These are phyloP conservation scores for Cryptoprocta ferox DNA, from an alignment of 2,797 vertebrate genomes.

Conservation along the genomic window DNA sequence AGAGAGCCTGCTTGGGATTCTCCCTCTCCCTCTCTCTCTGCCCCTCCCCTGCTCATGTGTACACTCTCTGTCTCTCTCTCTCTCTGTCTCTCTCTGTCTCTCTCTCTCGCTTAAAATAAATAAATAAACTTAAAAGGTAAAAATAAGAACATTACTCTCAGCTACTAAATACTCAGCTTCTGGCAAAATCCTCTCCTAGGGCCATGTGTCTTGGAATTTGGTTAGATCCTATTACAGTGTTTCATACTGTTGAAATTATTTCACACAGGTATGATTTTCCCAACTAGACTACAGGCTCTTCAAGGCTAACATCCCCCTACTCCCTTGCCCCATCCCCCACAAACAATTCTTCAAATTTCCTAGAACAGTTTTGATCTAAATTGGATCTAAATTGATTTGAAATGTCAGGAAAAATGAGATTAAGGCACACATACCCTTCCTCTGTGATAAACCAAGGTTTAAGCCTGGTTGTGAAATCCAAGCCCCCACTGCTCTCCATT, in stretches of 20 bases:
- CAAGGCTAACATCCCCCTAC: not conserved
- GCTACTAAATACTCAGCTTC: not conserved
- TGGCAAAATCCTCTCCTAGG: not conserved
- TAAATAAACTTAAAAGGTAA: too few relatives aligned
- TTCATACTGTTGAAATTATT: not conserved
- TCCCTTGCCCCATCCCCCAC: not conserved
- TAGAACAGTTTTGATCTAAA: constrained; percentile 21
- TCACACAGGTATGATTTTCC: not conserved
- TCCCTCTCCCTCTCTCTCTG: too few relatives aligned
- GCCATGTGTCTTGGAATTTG: not conserved
- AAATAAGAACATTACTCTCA: not conserved
- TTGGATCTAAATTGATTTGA: constrained; percentile 24
- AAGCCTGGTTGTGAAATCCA: not conserved
- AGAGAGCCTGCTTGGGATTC: too few relatives aligned
- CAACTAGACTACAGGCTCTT: not conserved
- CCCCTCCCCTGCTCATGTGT: too few relatives aligned
- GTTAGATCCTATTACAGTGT: not conserved
- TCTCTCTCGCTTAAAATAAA: too few relatives aligned
- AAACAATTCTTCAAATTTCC: constrained; percentile 27
- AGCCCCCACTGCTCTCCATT: not conserved
- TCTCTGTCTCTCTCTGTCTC: too few relatives aligned
- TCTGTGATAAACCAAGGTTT: not conserved
- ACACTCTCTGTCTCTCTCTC: too few relatives aligned
- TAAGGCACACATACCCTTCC: not conserved
- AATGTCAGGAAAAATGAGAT: constrained; percentile 15